These are phyloP conservation scores for Rhinoptilus africanus DNA, from an alignment of 2,113 vertebrate genomes.

Conservation along the genomic window DNA sequence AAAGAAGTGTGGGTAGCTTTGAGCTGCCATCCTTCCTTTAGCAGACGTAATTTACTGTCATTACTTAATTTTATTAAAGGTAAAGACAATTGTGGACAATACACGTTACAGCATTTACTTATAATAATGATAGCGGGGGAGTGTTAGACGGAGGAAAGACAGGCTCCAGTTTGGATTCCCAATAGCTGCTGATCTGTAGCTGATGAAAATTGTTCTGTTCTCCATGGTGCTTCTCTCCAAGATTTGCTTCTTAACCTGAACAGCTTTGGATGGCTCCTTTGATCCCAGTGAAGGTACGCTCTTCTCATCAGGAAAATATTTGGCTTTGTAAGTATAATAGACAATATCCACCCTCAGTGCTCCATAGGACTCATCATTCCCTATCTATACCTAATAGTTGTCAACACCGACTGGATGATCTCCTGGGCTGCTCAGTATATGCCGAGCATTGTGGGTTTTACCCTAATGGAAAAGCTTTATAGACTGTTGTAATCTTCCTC, in stretches of 20 bases:
- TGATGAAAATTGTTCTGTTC: neutral
- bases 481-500: neutral
- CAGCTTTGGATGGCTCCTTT: neutral
- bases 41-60: constrained; percentile 40
- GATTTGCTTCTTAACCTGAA: neutral
- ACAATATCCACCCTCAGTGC: neutral
- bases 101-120: constrained; percentile 21
- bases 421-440: neutral
- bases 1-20: constrained; percentile 47
- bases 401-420: neutral
- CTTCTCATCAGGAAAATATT: neutral
- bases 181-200: neutral
- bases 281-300: neutral
- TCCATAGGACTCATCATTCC: neutral
- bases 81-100: constrained; percentile 50
- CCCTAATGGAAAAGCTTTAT: neutral
- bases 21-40: constrained; percentile 27
- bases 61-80: constrained; percentile 58
- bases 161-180: neutral
- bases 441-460: neutral
- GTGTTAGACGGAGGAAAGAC: neutral
- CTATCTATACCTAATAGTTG: neutral
- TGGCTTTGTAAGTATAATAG: neutral
- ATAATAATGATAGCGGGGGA: neutral
- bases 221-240: neutral